Evolutionary conservation across 2,113 vertebrate genomes (phyloP).

Genomic region (Dipodomys stephensi): DNA sequence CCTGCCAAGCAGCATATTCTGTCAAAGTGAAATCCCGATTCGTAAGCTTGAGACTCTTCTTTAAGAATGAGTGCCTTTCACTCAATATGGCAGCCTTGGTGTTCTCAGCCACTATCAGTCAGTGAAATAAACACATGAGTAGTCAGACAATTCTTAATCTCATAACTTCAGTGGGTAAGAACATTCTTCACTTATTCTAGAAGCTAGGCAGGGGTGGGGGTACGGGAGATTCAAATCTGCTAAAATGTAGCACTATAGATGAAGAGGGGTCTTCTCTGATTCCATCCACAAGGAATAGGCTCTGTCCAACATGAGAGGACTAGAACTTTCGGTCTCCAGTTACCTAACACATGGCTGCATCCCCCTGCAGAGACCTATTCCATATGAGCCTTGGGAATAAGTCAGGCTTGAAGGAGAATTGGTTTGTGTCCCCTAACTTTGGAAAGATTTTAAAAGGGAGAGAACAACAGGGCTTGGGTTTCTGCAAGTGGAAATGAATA

Average conservation of each 20-base stretch:
- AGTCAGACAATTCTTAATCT: constrained; percentile 22
- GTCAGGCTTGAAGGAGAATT: too few relatives aligned
- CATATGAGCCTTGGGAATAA: background rate
- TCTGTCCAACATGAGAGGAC: background rate
- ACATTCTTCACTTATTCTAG: background rate
- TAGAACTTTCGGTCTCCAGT: background rate
- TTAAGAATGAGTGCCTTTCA: constrained; percentile 1
- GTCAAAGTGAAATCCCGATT: constrained; percentile 35
- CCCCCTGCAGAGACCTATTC: background rate
- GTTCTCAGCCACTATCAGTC: background rate
- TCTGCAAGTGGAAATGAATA: background rate
- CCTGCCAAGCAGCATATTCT: constrained; percentile 21
- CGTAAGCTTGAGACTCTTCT: constrained; percentile 50
- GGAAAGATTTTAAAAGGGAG: background rate
- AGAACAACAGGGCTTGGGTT: background rate
- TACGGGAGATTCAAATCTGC: background rate
- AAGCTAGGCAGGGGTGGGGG: background rate
- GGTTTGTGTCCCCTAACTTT: background rate
- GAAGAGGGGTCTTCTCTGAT: background rate
- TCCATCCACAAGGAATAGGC: background rate
- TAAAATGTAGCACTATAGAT: background rate
- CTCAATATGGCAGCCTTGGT: constrained; percentile 17
- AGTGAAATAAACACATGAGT: background rate
- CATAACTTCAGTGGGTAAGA: background rate
- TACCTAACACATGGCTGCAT: too few relatives aligned